Evolutionary conservation across 2,113 vertebrate genomes (phyloP).

Genomic region (Coregonus clupeaformis): DNA sequence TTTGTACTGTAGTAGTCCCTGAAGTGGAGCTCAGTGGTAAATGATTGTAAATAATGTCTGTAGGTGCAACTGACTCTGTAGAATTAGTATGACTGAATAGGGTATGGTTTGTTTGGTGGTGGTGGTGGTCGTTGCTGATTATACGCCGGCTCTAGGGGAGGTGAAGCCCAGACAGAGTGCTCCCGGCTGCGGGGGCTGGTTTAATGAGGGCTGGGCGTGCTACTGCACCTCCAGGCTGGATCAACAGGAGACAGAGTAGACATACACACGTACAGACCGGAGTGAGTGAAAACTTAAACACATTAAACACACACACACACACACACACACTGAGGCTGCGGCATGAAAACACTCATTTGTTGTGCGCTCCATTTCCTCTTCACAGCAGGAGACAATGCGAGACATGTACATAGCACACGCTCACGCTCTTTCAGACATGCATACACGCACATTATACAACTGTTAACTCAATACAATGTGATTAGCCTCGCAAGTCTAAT

Average conservation of each 20-base stretch:
- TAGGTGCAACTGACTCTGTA: too few species aligned
- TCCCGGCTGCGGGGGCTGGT: constrained; percentile 43
- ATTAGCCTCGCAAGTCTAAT: too few species aligned
- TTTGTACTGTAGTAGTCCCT: too few species aligned
- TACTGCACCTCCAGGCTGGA: constrained; percentile 45
- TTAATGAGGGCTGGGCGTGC: constrained; percentile 47
- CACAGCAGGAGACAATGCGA: constrained; percentile 18
- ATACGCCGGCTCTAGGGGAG: constrained; percentile 44
- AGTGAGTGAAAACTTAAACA: not conserved
- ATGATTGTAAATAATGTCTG: too few species aligned
- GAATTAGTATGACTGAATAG: too few species aligned
- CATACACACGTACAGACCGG: constrained; percentile 3
- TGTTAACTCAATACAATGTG: too few species aligned
- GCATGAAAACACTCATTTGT: constrained; percentile 24
- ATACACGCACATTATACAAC: not conserved
- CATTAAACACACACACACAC: constrained; percentile 14
- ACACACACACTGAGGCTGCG: constrained; percentile 9
- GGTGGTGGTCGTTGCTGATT: constrained; percentile 57
- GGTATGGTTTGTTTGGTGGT: constrained; percentile 28
- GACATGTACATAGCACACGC: constrained; percentile 34
- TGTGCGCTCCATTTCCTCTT: constrained; percentile 43
- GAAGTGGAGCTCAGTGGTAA: too few species aligned
- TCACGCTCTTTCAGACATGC: not conserved
- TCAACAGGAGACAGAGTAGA: constrained; percentile 32
- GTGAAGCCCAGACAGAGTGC: constrained; percentile 49